phyloP scores from a whole-genome alignment of 2,113 vertebrate species.

The Suncus etruscus region DNA sequence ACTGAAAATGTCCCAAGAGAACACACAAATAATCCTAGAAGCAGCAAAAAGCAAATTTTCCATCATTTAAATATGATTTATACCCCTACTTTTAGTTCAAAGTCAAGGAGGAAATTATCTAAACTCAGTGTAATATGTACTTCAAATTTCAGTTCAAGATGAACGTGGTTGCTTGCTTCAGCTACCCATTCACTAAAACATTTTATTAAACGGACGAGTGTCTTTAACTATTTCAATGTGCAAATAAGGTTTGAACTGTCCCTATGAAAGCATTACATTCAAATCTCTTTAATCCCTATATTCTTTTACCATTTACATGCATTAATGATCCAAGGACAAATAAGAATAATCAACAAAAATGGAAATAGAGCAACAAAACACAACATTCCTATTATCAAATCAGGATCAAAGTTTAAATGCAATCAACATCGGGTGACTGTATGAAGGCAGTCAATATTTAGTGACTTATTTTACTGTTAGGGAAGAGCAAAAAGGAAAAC shows the following conservation, averaged over 20 bases:
- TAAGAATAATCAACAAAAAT: neutral
- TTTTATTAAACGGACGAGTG: conserved; percentile 10
- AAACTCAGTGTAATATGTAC: neutral
- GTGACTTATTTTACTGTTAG: neutral
- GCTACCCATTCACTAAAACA: neutral
- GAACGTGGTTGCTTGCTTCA: neutral
- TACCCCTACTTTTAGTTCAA: neutral
- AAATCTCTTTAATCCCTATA: conserved; percentile 3
- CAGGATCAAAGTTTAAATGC: conserved; percentile 11
- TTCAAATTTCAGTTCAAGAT: conserved; percentile 11
- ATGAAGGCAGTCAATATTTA: neutral
- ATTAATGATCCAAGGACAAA: conserved; percentile 34
- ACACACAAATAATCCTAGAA: conserved; percentile 1
- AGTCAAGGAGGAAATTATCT: neutral
- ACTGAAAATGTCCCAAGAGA: neutral
- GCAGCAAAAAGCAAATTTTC: neutral
- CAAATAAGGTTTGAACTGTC: neutral
- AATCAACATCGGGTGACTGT: neutral
- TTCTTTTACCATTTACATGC: neutral
- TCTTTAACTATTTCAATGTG: neutral
- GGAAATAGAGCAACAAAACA: conserved; percentile 10
- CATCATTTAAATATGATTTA: conserved; percentile 32
- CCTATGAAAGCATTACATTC: neutral
- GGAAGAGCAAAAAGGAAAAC: neutral
- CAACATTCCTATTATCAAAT: neutral